A percentile compares a stretch with the other conserved stretches of the same genome.
Evolutionary conservation across 2,888 invertebrate genomes (phyloP).

Genomic region (Acanthosoma haemorrhoidale): DNA sequence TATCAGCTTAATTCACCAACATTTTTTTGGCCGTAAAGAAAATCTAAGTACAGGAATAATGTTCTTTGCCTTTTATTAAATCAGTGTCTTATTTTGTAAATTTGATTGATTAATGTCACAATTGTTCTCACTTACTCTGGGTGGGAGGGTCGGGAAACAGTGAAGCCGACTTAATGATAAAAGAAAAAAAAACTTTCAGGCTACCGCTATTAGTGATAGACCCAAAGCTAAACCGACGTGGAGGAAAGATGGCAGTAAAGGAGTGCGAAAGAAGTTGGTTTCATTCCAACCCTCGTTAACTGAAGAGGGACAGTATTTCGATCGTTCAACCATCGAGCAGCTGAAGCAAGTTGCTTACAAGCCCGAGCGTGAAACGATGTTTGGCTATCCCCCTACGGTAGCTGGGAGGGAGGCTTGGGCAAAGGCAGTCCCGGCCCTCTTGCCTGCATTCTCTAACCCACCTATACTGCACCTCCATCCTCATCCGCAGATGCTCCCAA

Average conservation of each 20-base stretch:
- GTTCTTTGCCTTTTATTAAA: too few relatives aligned
- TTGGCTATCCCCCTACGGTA: slow-evolving; percentile 22
- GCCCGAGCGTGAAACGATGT: slow-evolving; percentile 22
- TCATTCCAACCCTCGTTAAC: slow-evolving; percentile 35
- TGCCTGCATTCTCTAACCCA: not conserved
- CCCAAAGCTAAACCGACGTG: slow-evolving; percentile 76
- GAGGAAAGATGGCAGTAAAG: slow-evolving; percentile 69
- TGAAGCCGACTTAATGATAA: not conserved
- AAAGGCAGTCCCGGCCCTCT: slow-evolving; percentile 1
- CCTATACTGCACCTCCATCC: slow-evolving; percentile 13
- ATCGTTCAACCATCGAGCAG: slow-evolving; percentile 34
- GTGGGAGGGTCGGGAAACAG: not conserved
- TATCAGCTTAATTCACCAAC: too few relatives aligned
- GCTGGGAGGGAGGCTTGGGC: slow-evolving; percentile 8
- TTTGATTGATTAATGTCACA: too few relatives aligned
- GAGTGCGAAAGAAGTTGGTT: slow-evolving; percentile 54
- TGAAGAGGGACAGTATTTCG: slow-evolving; percentile 46
- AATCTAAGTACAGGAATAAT: too few relatives aligned
- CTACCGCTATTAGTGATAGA: slow-evolving; percentile 74
- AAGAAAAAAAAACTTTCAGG: slow-evolving; percentile 46
- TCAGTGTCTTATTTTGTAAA: too few relatives aligned
- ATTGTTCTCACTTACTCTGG: not conserved
- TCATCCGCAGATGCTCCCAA: slow-evolving; percentile 1
- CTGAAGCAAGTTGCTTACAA: slow-evolving; percentile 33
- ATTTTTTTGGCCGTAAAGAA: too few relatives aligned